Conservation (phyloP, 1,140 invertebrate species). For the Tetramorium alpestre region DNA sequence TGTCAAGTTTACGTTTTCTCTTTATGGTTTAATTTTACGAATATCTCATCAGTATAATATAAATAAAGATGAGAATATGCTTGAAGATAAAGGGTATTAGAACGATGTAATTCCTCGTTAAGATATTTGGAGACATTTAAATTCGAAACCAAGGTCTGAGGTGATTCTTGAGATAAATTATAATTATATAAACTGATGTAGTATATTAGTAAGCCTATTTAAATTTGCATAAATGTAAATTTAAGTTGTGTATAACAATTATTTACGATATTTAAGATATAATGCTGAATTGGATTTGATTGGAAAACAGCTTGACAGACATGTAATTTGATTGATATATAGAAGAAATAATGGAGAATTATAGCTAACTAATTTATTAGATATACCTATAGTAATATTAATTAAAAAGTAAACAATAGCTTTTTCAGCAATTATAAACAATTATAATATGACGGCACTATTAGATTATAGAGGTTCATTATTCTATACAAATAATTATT, state of each 20-base stretch:
- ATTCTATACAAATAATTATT: slow-evolving; percentile 31
- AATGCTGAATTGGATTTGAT: neutral
- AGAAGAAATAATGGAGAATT: slow-evolving; percentile 10
- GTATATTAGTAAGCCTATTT: neutral
- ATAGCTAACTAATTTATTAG: neutral
- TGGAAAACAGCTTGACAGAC: neutral
- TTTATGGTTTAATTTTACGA: neutral
- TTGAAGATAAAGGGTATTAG: neutral
- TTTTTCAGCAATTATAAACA: neutral
- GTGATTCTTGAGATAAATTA: neutral
- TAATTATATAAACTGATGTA: slow-evolving; percentile 23
- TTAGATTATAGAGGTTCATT: neutral
- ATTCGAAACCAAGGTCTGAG: neutral
- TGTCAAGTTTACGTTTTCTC: slow-evolving; percentile 15
- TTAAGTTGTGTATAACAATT: neutral
- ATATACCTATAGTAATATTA: neutral
- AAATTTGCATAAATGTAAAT: slow-evolving; percentile 11
- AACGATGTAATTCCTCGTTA: neutral
- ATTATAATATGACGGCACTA: neutral
- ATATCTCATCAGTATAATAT: neutral
- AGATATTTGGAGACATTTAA: neutral
- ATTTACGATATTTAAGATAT: neutral
- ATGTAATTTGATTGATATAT: neutral
- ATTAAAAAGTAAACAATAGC: slow-evolving; percentile 6
- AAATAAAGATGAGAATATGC: slow-evolving; percentile 13